Evolutionary conservation across 2,113 vertebrate species (phyloP).

Genomic region (Nibea coibor): DNA sequence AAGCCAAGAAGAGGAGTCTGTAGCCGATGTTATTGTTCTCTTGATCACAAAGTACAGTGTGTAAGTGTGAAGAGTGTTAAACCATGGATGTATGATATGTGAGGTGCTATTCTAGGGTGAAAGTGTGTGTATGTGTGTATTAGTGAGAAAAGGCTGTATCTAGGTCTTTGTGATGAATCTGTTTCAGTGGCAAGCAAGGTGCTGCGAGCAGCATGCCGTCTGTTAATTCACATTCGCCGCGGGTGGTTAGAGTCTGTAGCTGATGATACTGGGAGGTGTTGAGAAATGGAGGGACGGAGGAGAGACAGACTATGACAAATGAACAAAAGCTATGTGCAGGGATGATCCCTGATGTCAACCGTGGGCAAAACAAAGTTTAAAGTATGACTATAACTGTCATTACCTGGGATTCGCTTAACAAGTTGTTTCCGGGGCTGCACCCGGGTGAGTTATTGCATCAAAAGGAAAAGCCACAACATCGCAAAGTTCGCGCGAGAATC

Average conservation of each 20-base stretch:
- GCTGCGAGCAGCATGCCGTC: conserved; percentile 75
- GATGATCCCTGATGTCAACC: conserved; percentile 54
- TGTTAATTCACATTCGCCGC: conserved; percentile 81
- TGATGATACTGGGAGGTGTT: conserved; percentile 73
- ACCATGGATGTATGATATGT: conserved; percentile 60
- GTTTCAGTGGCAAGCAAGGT: conserved; percentile 75
- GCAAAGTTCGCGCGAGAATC: conserved; percentile 20
- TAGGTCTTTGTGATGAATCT: conserved; percentile 81
- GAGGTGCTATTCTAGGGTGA: conserved; percentile 68
- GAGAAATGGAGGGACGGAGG: conserved; percentile 55
- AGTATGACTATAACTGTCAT: conserved; percentile 15
- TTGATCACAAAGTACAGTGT: conserved; percentile 61
- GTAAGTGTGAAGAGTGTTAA: conserved; percentile 66
- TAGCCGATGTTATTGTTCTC: conserved; percentile 61
- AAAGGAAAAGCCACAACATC: conserved; percentile 13
- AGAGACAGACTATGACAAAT: conserved; percentile 59
- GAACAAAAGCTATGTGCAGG: conserved; percentile 34
- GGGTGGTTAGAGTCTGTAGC: conserved; percentile 72
- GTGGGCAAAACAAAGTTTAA: conserved; percentile 37
- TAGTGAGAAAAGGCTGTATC: conserved; percentile 61
- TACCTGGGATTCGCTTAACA: conserved; percentile 20
- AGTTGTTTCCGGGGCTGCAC: conserved; percentile 17
- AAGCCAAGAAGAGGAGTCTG: conserved; percentile 27
- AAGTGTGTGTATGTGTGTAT: conserved; percentile 45
- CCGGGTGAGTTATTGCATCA: conserved; percentile 12